Evolutionary conservation across 2,113 vertebrate species (phyloP), one percentile per base, ranked within the genome.

Genomic region (Dicrurus megarhynchus): DNA sequence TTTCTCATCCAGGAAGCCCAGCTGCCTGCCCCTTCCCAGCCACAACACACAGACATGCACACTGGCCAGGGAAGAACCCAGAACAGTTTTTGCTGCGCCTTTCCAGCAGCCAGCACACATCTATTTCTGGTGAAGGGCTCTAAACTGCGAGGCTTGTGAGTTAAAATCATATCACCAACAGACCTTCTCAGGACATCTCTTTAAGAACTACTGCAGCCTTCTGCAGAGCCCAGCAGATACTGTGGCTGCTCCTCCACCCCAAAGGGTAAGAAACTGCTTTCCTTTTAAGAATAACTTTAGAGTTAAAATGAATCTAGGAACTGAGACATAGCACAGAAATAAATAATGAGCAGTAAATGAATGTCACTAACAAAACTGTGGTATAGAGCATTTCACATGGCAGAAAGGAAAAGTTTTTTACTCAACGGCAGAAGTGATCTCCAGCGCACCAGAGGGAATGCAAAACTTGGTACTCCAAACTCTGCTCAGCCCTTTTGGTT

Each of bases 361-460:
- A 78, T 6, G 3, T 13, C 18, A 47, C 39, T 82, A 57, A 65
- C 41, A 28, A 20, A 33, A 52, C 11, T 56, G n/a, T 15, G 17
- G 5, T 41, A 64, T 13, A 28, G 41, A 82, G 33, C 5, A 33
- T 70, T 89, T 86, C 23, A 22, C 3, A 3, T 1, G 1, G 27
- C 37, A 47, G 37, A 33, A 61, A 37, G 47, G 24, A 49, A 61
- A 79, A 49, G n/a, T n/a, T n/a, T n/a, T n/a, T n/a, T 7, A 42
- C 8, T 6, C 3, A 2, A 16, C 2, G 7, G 44, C 19, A 64
- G 24, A 83, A 71, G n/a, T 4, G 24, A 77, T 32, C 18, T 55
- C 53, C 63, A 84, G 53, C 2, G 11, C 5, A 5, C 17, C 68
- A 39, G 13, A 56, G 22, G 16, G 6, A 65, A 52, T 0, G 0